A percentile compares a stretch with the other conserved stretches of the same genome.
These are phyloP conservation scores for Amblyopsis hoosieri DNA, from an alignment of 2,797 vertebrate genomes.

Conservation along the genomic window DNA sequence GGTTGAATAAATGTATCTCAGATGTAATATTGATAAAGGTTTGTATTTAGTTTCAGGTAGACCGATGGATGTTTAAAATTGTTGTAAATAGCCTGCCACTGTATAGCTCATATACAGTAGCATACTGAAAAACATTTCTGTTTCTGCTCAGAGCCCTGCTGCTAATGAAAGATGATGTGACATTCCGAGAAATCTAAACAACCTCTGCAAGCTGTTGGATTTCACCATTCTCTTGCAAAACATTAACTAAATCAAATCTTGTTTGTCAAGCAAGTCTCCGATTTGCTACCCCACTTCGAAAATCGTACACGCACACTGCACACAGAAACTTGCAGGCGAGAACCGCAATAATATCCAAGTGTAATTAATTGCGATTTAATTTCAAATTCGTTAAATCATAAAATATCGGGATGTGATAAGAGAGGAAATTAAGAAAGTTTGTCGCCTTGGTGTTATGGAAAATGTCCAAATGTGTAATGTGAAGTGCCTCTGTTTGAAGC, in stretches of 20 bases:
- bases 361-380: conserved; percentile 81
- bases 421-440: conserved; percentile 77
- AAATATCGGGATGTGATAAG: conserved; percentile 81
- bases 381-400: conserved; percentile 76
- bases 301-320: conserved; percentile 36
- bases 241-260: conserved; percentile 59
- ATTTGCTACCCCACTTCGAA: conserved; percentile 12
- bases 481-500: conserved; percentile 81
- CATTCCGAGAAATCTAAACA: conserved; percentile 50
- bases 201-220: conserved; percentile 27
- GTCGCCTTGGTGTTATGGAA: conserved; percentile 78
- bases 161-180: conserved; percentile 30
- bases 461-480: conserved; percentile 85
- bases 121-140: conserved; percentile 31
- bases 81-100: conserved; percentile 61
- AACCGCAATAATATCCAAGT: conserved; percentile 44
- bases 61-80: conserved; percentile 59
- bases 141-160: conserved; percentile 29
- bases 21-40: background rate
- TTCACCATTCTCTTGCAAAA: conserved; percentile 34
- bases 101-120: conserved; percentile 17
- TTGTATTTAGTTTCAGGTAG: background rate
- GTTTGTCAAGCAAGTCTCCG: conserved; percentile 23
- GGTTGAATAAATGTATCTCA: background rate
- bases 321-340: conserved; percentile 7